phyloP scores from a whole-genome alignment of 1,140 invertebrate genomes.

The Aleiodes sp. region DNA sequence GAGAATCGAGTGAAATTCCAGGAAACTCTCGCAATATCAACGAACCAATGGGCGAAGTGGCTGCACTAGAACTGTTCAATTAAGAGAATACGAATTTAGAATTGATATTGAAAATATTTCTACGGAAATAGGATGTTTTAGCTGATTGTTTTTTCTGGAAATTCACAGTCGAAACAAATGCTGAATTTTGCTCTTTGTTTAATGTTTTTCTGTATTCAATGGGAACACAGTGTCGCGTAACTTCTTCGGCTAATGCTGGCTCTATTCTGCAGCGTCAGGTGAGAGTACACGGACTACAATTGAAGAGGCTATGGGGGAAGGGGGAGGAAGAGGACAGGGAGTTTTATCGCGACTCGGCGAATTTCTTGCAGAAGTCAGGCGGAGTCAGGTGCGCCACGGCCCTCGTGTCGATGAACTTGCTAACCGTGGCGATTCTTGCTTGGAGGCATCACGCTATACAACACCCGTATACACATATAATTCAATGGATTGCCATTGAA shows the following conservation, averaged over 20 bases:
- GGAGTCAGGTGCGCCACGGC: slow-evolving; percentile 30
- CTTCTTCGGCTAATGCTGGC: neutral
- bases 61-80: slow-evolving; percentile 37
- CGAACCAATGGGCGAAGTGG: slow-evolving; percentile 26
- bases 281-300: slow-evolving; percentile 4
- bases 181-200: neutral
- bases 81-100: slow-evolving; percentile 23
- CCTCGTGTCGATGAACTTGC: slow-evolving; percentile 47
- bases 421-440: slow-evolving; percentile 32
- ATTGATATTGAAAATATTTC: neutral
- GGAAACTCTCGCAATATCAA: slow-evolving; percentile 32
- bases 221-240: neutral
- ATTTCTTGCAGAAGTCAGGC: slow-evolving; percentile 43
- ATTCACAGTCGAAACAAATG: neutral
- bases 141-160: neutral
- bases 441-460: slow-evolving; percentile 28
- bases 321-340: neutral
- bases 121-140: neutral
- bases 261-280: slow-evolving; percentile 27
- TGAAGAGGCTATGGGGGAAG: neutral
- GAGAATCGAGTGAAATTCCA: slow-evolving; percentile 21
- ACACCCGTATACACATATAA: slow-evolving; percentile 5
- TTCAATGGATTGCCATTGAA: slow-evolving; percentile 34
- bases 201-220: neutral
- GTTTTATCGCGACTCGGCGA: slow-evolving; percentile 40